phyloP scores from a whole-genome alignment of 2,797 vertebrate genomes.

The Melopsittacus undulatus region DNA sequence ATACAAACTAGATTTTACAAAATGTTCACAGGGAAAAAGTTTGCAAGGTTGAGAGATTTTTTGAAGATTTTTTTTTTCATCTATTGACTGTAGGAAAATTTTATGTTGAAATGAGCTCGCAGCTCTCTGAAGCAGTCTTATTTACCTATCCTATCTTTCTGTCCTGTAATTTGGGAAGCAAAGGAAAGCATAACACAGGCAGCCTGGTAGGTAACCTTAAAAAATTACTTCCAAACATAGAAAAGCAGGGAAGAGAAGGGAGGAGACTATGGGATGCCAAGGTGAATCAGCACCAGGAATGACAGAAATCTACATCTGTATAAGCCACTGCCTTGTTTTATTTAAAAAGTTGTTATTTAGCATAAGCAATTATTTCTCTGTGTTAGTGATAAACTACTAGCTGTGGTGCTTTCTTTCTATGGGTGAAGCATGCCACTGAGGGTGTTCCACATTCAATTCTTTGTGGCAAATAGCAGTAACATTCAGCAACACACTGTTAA shows the following conservation, averaged over 20 bases:
- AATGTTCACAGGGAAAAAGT: not conserved
- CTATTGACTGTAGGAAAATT: not conserved
- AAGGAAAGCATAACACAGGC: not conserved
- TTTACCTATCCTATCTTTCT: not conserved
- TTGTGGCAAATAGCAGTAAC: not conserved
- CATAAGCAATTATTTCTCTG: not conserved
- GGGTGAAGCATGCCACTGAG: not conserved
- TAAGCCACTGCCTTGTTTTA: not conserved
- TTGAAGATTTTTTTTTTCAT: not conserved
- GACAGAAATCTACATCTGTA: not conserved
- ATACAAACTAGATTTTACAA: not conserved
- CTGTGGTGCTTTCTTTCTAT: not conserved
- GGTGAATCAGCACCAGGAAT: not conserved
- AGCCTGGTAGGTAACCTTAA: not conserved
- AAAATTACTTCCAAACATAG: not conserved
- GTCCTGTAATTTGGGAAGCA: not conserved
- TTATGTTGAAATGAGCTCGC: not conserved
- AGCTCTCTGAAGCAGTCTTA: not conserved
- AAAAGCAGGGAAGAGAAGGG: not conserved
- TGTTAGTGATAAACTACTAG: not conserved
- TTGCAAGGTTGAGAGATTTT: accelerated
- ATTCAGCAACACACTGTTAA: not conserved
- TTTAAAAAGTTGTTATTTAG: not conserved
- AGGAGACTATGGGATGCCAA: not conserved
- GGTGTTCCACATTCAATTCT: accelerated